These are phyloP conservation scores for Meteorus sp. DNA, from an alignment of 1,140 invertebrate genomes.

Conservation along the genomic window DNA sequence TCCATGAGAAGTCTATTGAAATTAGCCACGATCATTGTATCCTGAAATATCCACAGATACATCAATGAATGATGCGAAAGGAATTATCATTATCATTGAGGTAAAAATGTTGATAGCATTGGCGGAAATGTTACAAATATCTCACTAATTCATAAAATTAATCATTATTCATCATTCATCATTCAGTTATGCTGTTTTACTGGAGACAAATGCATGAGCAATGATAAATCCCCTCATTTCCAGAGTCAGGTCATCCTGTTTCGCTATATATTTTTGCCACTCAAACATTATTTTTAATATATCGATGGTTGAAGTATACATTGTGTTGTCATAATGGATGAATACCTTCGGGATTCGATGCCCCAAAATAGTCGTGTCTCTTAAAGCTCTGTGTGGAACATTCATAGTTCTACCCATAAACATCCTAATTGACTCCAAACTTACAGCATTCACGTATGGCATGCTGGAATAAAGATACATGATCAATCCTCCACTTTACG, in stretches of 20 bases:
- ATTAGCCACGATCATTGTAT: conserved; percentile 83
- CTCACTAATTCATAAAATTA: neutral
- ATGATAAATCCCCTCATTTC: no score
- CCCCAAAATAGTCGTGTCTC: conserved; percentile 70
- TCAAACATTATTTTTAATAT: conserved; percentile 10
- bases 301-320: neutral
- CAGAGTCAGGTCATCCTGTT: no score
- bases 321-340: neutral
- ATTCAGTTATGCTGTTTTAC: no score
- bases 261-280: no score
- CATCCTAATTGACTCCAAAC: conserved; percentile 75
- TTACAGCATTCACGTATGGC: conserved; percentile 78
- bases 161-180: no score
- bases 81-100: no score
- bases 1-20: conserved; percentile 76
- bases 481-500: neutral
- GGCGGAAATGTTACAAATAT: no score
- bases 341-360: conserved; percentile 76
- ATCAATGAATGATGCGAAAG: no score
- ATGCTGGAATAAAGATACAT: conserved; percentile 62
- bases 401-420: conserved; percentile 78
- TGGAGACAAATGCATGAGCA: no score
- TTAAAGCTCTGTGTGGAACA: conserved; percentile 75
- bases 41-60: no score
- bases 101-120: no score